Base-by-base conservation (phyloP, 2,797 vertebrate genomes). In the Distichodus sexfasciatus region DNA sequence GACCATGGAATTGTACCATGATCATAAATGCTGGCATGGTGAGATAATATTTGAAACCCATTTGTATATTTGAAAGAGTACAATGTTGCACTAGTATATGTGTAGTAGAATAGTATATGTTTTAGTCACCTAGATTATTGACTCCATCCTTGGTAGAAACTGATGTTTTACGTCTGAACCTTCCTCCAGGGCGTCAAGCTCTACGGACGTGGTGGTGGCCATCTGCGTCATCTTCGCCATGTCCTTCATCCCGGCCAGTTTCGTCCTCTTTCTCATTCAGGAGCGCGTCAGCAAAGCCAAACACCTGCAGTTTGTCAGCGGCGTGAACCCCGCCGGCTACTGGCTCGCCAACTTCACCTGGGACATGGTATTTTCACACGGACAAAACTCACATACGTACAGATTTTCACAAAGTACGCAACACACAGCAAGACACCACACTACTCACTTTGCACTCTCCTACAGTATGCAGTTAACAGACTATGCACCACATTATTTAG, bases 221-320 rank as follows among this genome's bases (percentile, higher is more conserved):
- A 99, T 99, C 88, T 99, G 97, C 33, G 96, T 99, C 77, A 99
- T 99, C 84, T 99, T 99, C 47, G 97, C 97, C 70, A 98, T 99
- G 96, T 99, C 97, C 85, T 98, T 99, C 76, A 96, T 99, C 84
- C 97, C 96, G 0, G 96, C 97, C 85, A 99, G 97, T 84, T 99
- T 99, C 71, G 95, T 99, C 17, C 94, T 98, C 78, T 98, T 98
- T 87, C 93, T 98, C 84, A 98, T 99, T 83, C 95, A 98, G 81
- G 96, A 99, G 76, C 90, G 97, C n/a, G 95, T 98, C 81, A 96
- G 85, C 90, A 98, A 98, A 85, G 93, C 96, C 50, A 99, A 98
- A 78, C 97, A 98, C 82, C 84, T 99, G 82, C 97, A 99, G 85
- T 96, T 98, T 78, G 95, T 99, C 87, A 97, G 96, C 7, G 96